These are phyloP conservation scores for Tyrophagus putrescentiae DNA, from an alignment of 1,140 invertebrate species.

Conservation along the genomic window DNA sequence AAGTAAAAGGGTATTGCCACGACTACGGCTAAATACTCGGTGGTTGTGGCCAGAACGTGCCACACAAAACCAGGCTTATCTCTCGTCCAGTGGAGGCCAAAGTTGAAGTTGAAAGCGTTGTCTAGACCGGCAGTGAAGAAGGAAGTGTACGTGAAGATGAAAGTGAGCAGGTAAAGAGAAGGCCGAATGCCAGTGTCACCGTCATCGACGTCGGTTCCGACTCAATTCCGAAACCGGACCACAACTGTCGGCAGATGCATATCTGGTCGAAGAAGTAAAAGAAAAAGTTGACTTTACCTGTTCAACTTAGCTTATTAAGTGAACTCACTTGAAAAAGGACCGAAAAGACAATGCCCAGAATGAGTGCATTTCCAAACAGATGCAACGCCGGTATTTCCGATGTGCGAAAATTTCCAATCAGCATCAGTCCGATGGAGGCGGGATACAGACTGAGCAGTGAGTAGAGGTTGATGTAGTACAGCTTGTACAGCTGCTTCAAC, in stretches of 20 bases:
- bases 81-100: neutral
- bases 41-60: slow-evolving; percentile 2
- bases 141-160: slow-evolving; percentile 5
- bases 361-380: neutral
- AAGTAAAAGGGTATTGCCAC: slow-evolving; percentile 3
- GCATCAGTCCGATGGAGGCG: neutral
- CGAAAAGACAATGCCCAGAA: neutral
- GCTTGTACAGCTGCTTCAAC: neutral
- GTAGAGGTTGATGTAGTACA: neutral
- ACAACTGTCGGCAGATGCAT: neutral
- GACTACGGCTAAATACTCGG: neutral
- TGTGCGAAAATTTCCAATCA: slow-evolving; percentile 7
- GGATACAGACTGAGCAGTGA: slow-evolving; percentile 3
- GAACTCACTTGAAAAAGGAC: neutral
- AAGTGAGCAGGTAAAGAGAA: neutral
- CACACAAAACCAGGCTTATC: slow-evolving; percentile 5
- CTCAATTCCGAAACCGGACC: neutral
- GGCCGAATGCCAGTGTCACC: neutral
- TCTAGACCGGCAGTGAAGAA: neutral
- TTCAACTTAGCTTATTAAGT: neutral
- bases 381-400: neutral
- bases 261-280: neutral
- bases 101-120: slow-evolving; percentile 4
- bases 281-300: too few species aligned
- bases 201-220: neutral